phyloP scores from a whole-genome alignment of 2,888 invertebrate genomes.

The Chrysomela aeneicollis region DNA sequence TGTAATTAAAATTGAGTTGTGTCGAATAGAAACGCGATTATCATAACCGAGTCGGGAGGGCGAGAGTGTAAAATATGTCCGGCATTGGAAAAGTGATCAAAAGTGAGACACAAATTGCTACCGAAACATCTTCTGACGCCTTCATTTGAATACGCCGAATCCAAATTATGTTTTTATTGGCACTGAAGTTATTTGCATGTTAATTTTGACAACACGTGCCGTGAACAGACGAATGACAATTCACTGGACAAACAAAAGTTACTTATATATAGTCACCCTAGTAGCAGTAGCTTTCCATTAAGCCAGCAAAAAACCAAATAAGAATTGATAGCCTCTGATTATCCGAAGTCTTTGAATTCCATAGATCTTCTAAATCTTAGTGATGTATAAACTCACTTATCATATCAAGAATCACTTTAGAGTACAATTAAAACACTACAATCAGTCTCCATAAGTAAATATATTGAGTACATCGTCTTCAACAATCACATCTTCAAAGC shows the following conservation, averaged over 20 bases:
- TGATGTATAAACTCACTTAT: too few relatives aligned
- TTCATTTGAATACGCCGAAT: constrained; percentile 59
- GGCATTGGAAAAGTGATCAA: constrained; percentile 57
- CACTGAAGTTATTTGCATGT: constrained; percentile 60
- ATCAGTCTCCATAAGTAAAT: too few relatives aligned
- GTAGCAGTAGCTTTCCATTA: not conserved
- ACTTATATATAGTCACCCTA: not conserved
- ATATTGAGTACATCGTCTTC: not conserved
- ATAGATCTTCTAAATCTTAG: too few relatives aligned
- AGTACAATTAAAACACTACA: too few relatives aligned
- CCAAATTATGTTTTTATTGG: constrained; percentile 57
- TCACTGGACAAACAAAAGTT: not conserved
- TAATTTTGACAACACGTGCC: constrained; percentile 46
- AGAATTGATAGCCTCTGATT: too few relatives aligned
- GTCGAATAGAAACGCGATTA: constrained; percentile 61
- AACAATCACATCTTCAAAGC: constrained; percentile 40
- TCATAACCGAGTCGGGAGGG: constrained; percentile 57
- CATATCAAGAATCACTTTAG: too few relatives aligned
- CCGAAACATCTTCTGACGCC: constrained; percentile 59
- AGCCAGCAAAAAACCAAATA: too few relatives aligned
- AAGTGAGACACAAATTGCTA: constrained; percentile 59
- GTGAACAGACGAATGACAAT: constrained; percentile 1
- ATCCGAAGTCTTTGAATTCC: too few relatives aligned
- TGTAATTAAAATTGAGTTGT: constrained; percentile 65
- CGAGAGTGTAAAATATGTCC: constrained; percentile 56